Evolutionary conservation across 2,113 vertebrate genomes (phyloP), one percentile per base, ranked within the genome.

Genomic region (Callospermophilus lateralis): DNA sequence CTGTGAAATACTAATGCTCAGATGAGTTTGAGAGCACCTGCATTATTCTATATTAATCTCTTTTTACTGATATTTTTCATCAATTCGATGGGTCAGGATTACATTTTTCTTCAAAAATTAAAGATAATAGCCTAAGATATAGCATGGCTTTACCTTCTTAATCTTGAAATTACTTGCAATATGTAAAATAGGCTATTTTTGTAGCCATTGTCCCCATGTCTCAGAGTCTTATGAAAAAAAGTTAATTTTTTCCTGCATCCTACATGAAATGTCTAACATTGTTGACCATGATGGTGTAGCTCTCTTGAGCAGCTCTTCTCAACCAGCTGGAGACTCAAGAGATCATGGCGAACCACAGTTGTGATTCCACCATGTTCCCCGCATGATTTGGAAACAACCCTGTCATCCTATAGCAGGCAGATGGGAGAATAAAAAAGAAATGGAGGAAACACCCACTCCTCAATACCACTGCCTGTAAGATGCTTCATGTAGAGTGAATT

Each of bases 1-100:
- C 61, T 28, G 15, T 8, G 8, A 65, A 77, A 76, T 65, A 76
- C 61, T 72, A 70, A 34, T 20, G 86, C 13, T 32, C 34, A 90
- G 74, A 58, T 0, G 22, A 77, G 6, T 58, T 89, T 89, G 28
- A 78, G 42, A 39, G 8, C 11, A 6, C 45, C 39, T 85, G 0
- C 9, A 65, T 70, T 68, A 15, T 67, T 63, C 39, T 89, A 28
- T 61, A 37, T 10, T 9, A 51, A 4, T 92, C 37, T 72, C 42
- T 16, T 77, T 79, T 93, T 34, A 42, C 10, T 63, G 7, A 74
- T 86, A 34, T 63, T 90, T 90, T 51, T 86, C 83, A 91, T 90
- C 45, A 48, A 8, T 53, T 80, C 45, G 26, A 8, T 6, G 9
- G 2, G 12, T 0, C 88, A 6, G 39, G 9, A 8, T 48, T 86